A percentile compares a stretch with the other conserved stretches of the same genome.
These are phyloP conservation scores for Trichogramma pretiosum DNA, from an alignment of 1,140 invertebrate species.

Conservation along the genomic window DNA sequence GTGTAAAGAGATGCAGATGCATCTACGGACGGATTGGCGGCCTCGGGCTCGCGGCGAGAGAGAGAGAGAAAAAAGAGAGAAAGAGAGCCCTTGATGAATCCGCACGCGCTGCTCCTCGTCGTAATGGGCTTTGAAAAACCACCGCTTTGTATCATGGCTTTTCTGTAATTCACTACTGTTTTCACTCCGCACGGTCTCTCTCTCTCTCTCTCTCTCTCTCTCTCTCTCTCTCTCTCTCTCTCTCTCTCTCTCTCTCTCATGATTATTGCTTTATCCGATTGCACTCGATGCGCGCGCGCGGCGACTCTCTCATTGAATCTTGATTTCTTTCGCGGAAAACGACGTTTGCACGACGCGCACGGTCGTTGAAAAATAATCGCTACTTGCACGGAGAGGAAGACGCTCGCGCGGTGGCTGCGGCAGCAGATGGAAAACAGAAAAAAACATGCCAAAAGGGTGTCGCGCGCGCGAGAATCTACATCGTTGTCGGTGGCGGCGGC, in stretches of 20 bases:
- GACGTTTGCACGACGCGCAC: neutral
- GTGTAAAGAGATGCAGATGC: too few relatives aligned
- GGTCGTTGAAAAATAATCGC: neutral
- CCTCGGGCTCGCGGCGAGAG: constrained; percentile 44
- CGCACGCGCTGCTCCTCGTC: too few relatives aligned
- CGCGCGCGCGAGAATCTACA: neutral
- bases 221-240: neutral
- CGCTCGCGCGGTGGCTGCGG: too few relatives aligned
- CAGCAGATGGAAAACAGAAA: neutral
- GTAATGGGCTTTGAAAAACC: constrained; percentile 40
- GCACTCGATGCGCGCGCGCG: neutral
- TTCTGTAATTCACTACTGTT: neutral
- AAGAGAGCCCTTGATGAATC: too few relatives aligned
- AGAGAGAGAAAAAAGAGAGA: too few relatives aligned
- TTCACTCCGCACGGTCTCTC: neutral
- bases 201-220: neutral
- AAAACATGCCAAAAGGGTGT: neutral
- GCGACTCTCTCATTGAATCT: too few relatives aligned
- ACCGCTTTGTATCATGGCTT: neutral
- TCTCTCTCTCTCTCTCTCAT: too few relatives aligned
- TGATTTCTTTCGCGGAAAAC: neutral
- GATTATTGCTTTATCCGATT: neutral
- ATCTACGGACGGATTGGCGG: constrained; percentile 46
- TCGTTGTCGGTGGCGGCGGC: neutral
- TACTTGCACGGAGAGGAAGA: neutral